These are phyloP conservation scores for Galerucella calmariensis DNA, from an alignment of 2,888 invertebrate genomes.

Conservation along the genomic window DNA sequence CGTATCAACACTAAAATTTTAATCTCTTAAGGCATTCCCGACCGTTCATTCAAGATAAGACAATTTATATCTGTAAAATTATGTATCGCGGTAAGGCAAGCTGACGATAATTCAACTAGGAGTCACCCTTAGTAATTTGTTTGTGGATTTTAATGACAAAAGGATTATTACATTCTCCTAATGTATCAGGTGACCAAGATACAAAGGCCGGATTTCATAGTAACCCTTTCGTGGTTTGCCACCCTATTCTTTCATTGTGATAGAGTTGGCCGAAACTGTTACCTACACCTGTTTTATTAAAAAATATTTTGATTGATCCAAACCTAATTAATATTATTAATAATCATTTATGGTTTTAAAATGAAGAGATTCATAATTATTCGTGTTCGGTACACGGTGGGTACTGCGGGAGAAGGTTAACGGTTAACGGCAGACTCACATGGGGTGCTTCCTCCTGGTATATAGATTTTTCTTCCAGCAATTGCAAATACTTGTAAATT, in stretches of 20 bases:
- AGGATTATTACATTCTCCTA: slow-evolving; percentile 51
- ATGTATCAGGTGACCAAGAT: slow-evolving; percentile 51
- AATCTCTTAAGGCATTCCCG: slow-evolving; percentile 12
- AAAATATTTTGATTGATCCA: not conserved
- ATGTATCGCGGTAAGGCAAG: slow-evolving; percentile 38
- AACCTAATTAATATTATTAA: too few species aligned
- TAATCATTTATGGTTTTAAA: too few species aligned
- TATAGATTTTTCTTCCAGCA: too few species aligned
- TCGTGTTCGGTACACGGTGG: too few species aligned
- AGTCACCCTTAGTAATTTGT: slow-evolving; percentile 50
- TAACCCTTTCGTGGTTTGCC: slow-evolving; percentile 43
- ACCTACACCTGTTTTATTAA: not conserved
- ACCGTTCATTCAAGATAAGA: slow-evolving; percentile 36
- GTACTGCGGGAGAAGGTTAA: too few species aligned
- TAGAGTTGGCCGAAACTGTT: slow-evolving; percentile 20
- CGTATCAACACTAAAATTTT: slow-evolving; percentile 3
- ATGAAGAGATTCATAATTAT: too few species aligned
- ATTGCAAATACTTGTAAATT: too few species aligned
- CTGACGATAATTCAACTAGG: slow-evolving; percentile 40
- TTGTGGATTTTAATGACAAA: slow-evolving; percentile 51
- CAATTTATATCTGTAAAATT: slow-evolving; percentile 38
- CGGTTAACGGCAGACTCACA: too few species aligned
- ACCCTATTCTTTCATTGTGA: slow-evolving; percentile 33
- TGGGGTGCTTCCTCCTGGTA: too few species aligned
- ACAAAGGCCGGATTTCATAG: slow-evolving; percentile 52